Conservation (phyloP, 1,140 invertebrate genomes). For the Cheumatopsyche charites region DNA sequence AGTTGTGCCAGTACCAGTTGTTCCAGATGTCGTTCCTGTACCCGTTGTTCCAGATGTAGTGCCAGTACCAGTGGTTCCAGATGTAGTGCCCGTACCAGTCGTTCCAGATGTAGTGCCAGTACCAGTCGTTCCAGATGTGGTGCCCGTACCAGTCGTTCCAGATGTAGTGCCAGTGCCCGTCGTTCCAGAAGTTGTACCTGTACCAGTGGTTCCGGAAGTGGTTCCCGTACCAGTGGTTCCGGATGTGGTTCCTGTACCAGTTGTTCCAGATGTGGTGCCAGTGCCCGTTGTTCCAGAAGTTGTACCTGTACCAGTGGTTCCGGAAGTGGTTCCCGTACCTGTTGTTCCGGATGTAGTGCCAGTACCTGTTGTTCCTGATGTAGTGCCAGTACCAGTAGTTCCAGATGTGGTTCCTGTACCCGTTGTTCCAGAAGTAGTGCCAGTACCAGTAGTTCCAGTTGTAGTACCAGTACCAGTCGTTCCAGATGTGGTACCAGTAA, state of each 20-base stretch:
- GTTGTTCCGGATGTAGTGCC: neutral
- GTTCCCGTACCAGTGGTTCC: neutral
- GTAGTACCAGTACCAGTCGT: neutral
- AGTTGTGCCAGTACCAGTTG: too few relatives aligned
- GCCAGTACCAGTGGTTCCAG: too few relatives aligned
- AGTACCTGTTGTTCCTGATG: neutral
- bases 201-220: neutral
- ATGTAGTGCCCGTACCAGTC: neutral
- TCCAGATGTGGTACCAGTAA: too few relatives aligned
- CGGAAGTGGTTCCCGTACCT: neutral
- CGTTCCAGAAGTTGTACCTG: neutral
- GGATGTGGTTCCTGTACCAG: neutral
- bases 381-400: neutral
- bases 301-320: neutral
- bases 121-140: neutral
- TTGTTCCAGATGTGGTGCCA: neutral
- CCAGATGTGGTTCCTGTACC: neutral
- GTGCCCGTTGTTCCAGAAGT: neutral
- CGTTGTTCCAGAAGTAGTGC: neutral
- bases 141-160: neutral
- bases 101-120: neutral
- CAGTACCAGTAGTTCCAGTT: neutral
- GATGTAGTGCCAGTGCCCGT: conserved; percentile 5
- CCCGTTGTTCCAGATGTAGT: too few relatives aligned
- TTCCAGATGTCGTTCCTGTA: too few relatives aligned